Conservation (phyloP, 2,888 invertebrate genomes). For the Morinoia aosen region DNA sequence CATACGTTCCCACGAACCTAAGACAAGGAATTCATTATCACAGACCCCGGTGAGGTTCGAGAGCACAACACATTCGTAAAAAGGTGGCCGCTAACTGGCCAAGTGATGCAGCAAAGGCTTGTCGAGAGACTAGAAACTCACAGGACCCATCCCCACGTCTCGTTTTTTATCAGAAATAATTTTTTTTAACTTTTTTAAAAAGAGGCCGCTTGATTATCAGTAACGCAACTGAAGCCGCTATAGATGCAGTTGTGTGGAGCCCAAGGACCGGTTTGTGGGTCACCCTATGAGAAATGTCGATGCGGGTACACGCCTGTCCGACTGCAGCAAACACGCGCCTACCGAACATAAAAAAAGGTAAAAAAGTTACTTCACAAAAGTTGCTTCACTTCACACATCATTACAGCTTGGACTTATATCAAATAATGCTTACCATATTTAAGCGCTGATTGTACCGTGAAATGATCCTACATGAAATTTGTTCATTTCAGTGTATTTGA, state of each 20-base stretch:
- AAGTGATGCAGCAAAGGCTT: not conserved
- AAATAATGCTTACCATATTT: not conserved
- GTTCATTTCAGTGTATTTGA: too few relatives aligned
- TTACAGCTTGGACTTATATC: not conserved
- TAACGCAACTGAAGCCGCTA: not conserved
- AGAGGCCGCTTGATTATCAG: not conserved
- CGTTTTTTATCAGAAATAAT: not conserved
- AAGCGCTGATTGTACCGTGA: too few relatives aligned
- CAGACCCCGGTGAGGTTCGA: not conserved
- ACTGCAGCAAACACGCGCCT: not conserved
- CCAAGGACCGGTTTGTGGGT: not conserved
- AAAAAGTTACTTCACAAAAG: not conserved
- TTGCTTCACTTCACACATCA: not conserved
- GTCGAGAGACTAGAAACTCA: not conserved
- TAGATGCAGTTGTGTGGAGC: not conserved
- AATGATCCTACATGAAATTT: too few relatives aligned
- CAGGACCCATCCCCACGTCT: not conserved
- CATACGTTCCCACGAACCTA: not conserved
- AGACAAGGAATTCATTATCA: not conserved
- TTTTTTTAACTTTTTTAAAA: not conserved
- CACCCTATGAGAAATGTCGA: not conserved
- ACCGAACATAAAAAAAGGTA: not conserved
- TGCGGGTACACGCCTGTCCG: not conserved
- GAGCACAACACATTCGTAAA: not conserved
- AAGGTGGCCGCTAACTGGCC: not conserved